A percentile compares a stretch with the other conserved stretches of the same genome.
Conservation (phyloP, 2,113 vertebrate genomes). For the Amia ocellicauda region DNA sequence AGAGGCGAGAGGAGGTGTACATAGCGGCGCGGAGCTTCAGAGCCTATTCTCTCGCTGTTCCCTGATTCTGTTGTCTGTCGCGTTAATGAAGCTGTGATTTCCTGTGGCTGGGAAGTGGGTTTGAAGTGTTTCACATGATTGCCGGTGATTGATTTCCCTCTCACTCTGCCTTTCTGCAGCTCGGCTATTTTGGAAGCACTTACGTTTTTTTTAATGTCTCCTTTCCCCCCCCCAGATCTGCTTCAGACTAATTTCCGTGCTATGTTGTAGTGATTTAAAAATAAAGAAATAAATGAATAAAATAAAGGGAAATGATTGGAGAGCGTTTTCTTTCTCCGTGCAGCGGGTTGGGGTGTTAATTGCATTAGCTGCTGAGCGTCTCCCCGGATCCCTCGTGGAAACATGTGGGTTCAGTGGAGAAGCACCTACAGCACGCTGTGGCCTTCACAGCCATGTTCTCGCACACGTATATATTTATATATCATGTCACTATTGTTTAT, state of each 20-base stretch:
- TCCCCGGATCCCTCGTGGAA: too few relatives aligned
- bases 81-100: conserved; percentile 28
- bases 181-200: conserved; percentile 26
- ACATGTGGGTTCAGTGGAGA: too few relatives aligned
- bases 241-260: conserved; percentile 15
- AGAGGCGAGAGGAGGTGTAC: too few relatives aligned
- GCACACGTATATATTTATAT: too few relatives aligned
- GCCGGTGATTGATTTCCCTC: conserved; percentile 25
- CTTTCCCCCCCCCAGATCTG: conserved; percentile 13
- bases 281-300: too few relatives aligned
- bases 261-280: not conserved
- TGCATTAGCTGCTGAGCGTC: not conserved
- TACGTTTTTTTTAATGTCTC: conserved; percentile 10
- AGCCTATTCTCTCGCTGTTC: too few relatives aligned
- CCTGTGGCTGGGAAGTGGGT: conserved; percentile 18
- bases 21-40: too few relatives aligned
- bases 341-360: not conserved
- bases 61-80: conserved; percentile 24
- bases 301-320: too few relatives aligned
- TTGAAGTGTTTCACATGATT: conserved; percentile 25
- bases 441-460: too few relatives aligned
- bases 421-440: too few relatives aligned
- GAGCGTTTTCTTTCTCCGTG: too few relatives aligned
- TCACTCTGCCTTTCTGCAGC: conserved; percentile 17
- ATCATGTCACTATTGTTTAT: too few relatives aligned